These are phyloP conservation scores for Etia nguti DNA, from an alignment of 2,113 vertebrate genomes.

Conservation along the genomic window DNA sequence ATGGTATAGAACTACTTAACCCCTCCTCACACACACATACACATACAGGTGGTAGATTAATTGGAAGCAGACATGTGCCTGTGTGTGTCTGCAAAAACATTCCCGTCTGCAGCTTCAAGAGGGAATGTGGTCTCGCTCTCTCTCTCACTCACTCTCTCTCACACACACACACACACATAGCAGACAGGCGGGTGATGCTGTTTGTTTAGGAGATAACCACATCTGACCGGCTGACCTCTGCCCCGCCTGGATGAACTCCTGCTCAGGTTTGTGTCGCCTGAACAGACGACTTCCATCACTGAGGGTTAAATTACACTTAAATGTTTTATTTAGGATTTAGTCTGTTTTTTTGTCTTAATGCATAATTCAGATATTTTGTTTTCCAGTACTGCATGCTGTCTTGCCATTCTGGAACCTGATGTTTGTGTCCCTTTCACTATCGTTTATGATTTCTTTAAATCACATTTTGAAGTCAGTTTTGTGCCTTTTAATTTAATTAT, in stretches of 20 bases:
- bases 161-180: not conserved
- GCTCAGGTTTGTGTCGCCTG: not conserved
- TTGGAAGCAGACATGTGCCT: conserved; percentile 15
- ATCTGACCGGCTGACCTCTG: conserved; percentile 56
- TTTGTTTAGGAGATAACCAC: conserved; percentile 63
- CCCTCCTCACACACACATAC: not conserved
- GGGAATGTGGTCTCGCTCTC: not conserved
- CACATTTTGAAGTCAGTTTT: not conserved
- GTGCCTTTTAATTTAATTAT: not conserved
- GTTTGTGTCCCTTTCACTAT: not conserved
- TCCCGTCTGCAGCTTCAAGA: not conserved
- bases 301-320: not conserved
- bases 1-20: not conserved
- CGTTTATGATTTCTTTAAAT: not conserved
- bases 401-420: not conserved
- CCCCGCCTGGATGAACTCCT: not conserved
- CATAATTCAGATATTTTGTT: not conserved
- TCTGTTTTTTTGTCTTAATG: not conserved
- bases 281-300: not conserved
- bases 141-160: not conserved
- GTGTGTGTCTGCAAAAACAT: conserved; percentile 16
- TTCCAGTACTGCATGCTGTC: not conserved
- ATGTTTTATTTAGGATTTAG: not conserved
- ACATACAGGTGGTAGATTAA: conserved; percentile 25
- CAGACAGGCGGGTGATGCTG: conserved; percentile 28